These are phyloP conservation scores for Zosterops borbonicus DNA, from an alignment of 2,113 vertebrate genomes.

Conservation along the genomic window DNA sequence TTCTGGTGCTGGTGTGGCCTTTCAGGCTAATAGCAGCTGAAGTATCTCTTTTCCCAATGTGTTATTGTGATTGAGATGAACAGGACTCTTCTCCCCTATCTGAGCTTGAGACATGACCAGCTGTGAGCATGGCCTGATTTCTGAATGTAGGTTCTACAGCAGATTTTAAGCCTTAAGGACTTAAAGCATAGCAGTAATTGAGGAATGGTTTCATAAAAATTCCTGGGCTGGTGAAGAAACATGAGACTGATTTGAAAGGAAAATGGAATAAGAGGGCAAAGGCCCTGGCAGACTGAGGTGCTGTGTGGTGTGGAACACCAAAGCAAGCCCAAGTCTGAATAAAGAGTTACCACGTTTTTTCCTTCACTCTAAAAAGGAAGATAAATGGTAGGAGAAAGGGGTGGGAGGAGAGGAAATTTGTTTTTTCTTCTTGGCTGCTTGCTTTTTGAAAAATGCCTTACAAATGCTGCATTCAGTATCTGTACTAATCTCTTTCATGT, in stretches of 20 bases:
- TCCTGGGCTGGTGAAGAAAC: not conserved
- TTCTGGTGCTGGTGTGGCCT: not conserved
- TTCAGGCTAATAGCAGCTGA: not conserved
- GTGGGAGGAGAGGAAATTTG: not conserved
- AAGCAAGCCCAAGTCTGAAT: not conserved
- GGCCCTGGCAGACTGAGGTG: not conserved
- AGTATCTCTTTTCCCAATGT: not conserved
- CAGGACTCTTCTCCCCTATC: not conserved
- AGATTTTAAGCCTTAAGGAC: not conserved
- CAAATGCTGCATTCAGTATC: not conserved
- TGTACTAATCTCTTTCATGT: not conserved
- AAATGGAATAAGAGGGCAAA: not conserved
- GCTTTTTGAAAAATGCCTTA: not conserved
- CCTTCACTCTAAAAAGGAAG: not conserved
- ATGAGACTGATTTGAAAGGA: not conserved
- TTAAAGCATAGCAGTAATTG: not conserved
- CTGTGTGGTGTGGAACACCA: not conserved
- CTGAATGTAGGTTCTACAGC: not conserved
- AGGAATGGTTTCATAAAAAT: not conserved
- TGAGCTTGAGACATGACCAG: not conserved
- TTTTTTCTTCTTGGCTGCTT: not conserved
- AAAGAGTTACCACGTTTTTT: not conserved
- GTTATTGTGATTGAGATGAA: not conserved
- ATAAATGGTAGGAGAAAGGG: not conserved
- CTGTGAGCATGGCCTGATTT: not conserved